phyloP scores from a whole-genome alignment of 2,113 vertebrate species.

The Myrmophylax atrothorax region DNA sequence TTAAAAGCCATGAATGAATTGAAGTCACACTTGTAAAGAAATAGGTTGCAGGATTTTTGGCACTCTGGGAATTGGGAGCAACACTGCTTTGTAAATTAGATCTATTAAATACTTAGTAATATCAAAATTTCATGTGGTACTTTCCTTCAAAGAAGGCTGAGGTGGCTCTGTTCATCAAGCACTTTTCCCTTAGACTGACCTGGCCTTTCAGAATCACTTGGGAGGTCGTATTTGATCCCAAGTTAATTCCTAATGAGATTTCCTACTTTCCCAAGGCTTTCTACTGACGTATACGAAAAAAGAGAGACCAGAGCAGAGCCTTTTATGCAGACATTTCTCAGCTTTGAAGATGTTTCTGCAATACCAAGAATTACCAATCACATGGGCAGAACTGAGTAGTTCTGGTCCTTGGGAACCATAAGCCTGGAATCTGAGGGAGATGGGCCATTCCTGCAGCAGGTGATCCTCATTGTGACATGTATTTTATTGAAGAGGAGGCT shows the following conservation, averaged over 20 bases:
- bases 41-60: slow-evolving; percentile 15
- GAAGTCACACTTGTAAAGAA: neutral
- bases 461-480: neutral
- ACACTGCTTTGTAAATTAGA: slow-evolving; percentile 41
- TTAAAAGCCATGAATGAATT: neutral
- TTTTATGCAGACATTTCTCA: neutral
- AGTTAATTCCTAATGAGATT: slow-evolving; percentile 39
- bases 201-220: neutral
- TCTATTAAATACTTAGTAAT: slow-evolving; percentile 40
- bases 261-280: neutral
- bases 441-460: neutral
- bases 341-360: slow-evolving; percentile 2
- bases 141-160: neutral
- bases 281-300: neutral
- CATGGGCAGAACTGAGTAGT: neutral
- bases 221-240: slow-evolving; percentile 6
- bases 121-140: slow-evolving; percentile 31
- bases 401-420: neutral
- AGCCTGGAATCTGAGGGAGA: neutral
- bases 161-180: neutral
- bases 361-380: neutral
- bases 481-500: neutral
- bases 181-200: neutral
- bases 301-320: neutral
- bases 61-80: slow-evolving; percentile 36